Base-by-base conservation (phyloP, 2,797 vertebrate genomes). In the Melanotaenia trifasciata region DNA sequence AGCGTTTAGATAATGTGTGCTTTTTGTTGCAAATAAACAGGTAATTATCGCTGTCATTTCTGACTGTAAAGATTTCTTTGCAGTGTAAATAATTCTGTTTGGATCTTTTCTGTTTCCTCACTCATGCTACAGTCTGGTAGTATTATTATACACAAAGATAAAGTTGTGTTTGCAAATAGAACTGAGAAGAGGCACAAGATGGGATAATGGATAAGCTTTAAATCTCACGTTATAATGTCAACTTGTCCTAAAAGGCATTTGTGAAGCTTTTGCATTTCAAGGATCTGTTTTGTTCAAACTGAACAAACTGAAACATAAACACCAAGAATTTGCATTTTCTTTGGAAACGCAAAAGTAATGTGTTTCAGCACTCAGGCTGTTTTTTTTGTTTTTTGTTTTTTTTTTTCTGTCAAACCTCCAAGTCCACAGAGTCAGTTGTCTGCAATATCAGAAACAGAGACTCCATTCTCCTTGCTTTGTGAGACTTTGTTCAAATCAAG, bases 401-500 rank as follows among this genome's bases (percentile, higher is more conserved):
- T 61, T 78, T 38, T 68, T 33, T 77, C 66, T 76, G 74, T 80
- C 75, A 83, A 76, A 81, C 70, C 72, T 60, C 70, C 54, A 62
- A 65, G 79, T 85, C 84, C 87, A 66, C 74, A 0, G 79, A 84
- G 83, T 87, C 77, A 36, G 61, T 83, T 58, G 58, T 84, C 54
- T 61, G 18, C 24, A 2, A 28, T 47, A 61, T 85, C 70, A 81
- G 64, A 85, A 62, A 80, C 62, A 75, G 43, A 76, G 40, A 72
- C 61, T 60, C 54, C 3, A 59, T 68, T 78, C 63, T 84, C 78
- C 70, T 69, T 79, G 67, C 47, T 86, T 74, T 76, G 75, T 69
- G 80, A 89, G 67, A 69, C 54, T 81, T 84, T 76, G 47, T 72
- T 70, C 73, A 84, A 84, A 87, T 86, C 74, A 81, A 68, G 64